phyloP scores from a whole-genome alignment of 2,888 invertebrate species.

The Rhorus exstirpatorius region DNA sequence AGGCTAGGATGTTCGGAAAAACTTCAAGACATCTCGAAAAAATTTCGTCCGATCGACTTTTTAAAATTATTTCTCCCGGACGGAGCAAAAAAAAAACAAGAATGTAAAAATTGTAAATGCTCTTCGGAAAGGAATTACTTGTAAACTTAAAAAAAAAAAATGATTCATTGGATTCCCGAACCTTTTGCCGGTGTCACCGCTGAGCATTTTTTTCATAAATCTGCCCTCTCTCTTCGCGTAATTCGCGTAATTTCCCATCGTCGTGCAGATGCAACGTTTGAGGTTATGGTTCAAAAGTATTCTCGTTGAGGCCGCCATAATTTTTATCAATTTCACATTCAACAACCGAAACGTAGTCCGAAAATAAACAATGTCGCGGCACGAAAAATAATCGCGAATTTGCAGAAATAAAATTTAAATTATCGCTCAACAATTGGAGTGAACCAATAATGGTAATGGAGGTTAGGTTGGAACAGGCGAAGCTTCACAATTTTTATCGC shows the following conservation, averaged over 20 bases:
- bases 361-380: not conserved
- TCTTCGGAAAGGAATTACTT: not conserved
- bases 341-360: too few relatives aligned
- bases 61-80: not conserved
- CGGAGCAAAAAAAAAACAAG: not conserved
- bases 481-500: not conserved
- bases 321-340: not conserved
- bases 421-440: not conserved
- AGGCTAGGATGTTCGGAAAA: too few relatives aligned
- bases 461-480: slow-evolving; percentile 15
- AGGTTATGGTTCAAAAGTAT: slow-evolving; percentile 53
- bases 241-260: slow-evolving; percentile 19
- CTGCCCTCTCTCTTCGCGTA: slow-evolving; percentile 64
- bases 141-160: not conserved
- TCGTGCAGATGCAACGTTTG: slow-evolving; percentile 51
- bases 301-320: slow-evolving; percentile 41
- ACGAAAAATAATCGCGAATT: not conserved
- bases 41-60: slow-evolving; percentile 2
- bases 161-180: slow-evolving; percentile 46
- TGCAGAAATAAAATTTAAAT: not conserved
- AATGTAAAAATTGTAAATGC: not conserved
- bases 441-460: not conserved
- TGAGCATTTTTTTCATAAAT: slow-evolving; percentile 74
- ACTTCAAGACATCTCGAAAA: too few relatives aligned
- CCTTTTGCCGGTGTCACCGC: slow-evolving; percentile 72